Base-by-base conservation (phyloP, 2,797 vertebrate species). In the Labeo calbasu region DNA sequence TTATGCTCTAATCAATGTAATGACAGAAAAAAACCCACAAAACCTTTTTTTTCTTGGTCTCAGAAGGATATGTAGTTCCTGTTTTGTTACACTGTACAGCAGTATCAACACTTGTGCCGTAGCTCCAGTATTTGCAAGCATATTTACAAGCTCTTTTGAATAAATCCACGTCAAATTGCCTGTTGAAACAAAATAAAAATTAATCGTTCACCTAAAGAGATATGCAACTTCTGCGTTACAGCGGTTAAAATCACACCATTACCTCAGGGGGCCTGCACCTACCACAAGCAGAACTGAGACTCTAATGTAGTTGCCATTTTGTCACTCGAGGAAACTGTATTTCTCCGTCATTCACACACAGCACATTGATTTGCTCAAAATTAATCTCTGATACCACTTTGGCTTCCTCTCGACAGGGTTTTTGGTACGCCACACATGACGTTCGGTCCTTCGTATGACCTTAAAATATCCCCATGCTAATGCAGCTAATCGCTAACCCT, bases 271-370 rank as follows among this genome's bases (percentile, higher is more conserved):
- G 88, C 86, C 84, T 86, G 79, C 85, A 79, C 83, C 68, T 83
- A 89, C 83, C 77, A 81, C 86, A 89, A 89, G 87, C 88, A 90
- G 91, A 93, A 92, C 88, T 89, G 90, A 91, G 84, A 88, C 77
- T 36, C 61, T 82, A 57, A 87, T 89, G 86, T 71, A 81, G 80
- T 69, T 28, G 85, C 86, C 86, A 85, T 88, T 85, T 88, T 86
- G 76, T 87, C 90, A 89, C 70, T 90, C 55, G 75, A 88, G 89
- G 88, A 89, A 89, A 87, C 84, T 5, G 21, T 9, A 63, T 80
- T 70, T 55, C 48, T 23, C 36, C 69, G 50, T 80, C 36, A n/a
- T 57, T 69, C 65, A 48, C 5, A n/a, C 40, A 79, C 25, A 25
- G 4, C 23, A 21, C 13, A 68, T 68, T 79, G n/a, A 40, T 82